Evolutionary conservation across 2,888 invertebrate species (phyloP).

Genomic region (Himalopsyche japonica): DNA sequence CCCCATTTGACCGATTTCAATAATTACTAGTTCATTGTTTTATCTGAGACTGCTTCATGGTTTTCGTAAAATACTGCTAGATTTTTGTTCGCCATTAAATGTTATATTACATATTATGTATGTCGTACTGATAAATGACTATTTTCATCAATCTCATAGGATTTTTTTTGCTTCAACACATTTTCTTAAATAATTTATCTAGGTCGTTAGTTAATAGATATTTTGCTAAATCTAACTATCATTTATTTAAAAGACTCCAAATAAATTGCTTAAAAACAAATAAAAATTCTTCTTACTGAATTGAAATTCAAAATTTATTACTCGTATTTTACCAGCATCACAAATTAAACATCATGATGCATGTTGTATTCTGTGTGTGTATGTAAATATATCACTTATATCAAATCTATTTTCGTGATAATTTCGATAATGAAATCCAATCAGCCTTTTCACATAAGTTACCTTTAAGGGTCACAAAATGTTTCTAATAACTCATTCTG

Average conservation of each 20-base stretch:
- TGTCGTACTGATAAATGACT: background rate
- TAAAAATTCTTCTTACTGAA: background rate
- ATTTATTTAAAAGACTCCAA: background rate
- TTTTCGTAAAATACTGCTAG: constrained; percentile 5
- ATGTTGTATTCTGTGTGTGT: too few relatives aligned
- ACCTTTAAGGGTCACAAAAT: background rate
- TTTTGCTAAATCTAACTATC: background rate
- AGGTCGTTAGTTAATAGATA: background rate
- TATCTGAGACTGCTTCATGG: background rate
- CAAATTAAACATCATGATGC: too few relatives aligned
- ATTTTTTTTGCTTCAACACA: background rate
- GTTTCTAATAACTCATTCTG: background rate
- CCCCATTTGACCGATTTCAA: background rate
- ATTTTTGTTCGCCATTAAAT: background rate
- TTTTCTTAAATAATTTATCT: background rate
- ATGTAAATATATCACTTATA: too few relatives aligned
- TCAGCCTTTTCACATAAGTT: too few relatives aligned
- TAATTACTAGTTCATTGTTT: background rate
- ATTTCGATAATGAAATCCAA: too few relatives aligned
- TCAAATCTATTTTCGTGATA: too few relatives aligned
- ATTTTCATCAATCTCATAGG: background rate
- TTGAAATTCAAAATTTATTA: too few relatives aligned
- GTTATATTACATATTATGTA: background rate
- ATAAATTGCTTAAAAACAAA: background rate
- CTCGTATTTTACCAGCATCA: too few relatives aligned